Base-by-base conservation (phyloP, 2,888 invertebrate species). In the Caenorhabditis afra region DNA sequence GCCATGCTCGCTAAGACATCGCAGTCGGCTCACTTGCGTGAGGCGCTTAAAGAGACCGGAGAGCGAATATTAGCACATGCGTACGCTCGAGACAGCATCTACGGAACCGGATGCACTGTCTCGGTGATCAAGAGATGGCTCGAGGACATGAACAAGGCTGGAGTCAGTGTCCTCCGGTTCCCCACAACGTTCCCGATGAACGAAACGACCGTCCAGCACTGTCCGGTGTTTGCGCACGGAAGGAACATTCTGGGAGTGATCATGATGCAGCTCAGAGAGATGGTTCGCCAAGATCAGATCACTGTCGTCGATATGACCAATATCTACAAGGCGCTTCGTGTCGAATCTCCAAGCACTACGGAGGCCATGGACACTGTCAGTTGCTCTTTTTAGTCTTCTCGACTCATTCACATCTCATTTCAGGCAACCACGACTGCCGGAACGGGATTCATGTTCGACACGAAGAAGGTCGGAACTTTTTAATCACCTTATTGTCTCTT, bases 231-330 rank as follows among this genome's bases (percentile, higher is more conserved):
- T n/a, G 79, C 78, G 1, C 29, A 78, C 22, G 84, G 84, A 16
- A 59, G 84, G 0, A 84, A 84, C 44, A 41, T 84, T n/a, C 79
- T 84, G 3, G 84, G 84, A 39, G 82, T 84, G 7, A 84, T 84
- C 57, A 58, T 84, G 45, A 84, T 84, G 84, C 81, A 78, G 52
- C 55, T 84, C 59, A 75, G 82, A 35, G 75, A 79, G n/a, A 79
- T 66, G 41, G 44, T 83, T 14, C 44, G 50, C 44, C 70, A 65
- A n/a, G 49, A 52, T n/a, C 70, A 70, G 12, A 73, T 84, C 29
- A 61, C 74, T 16, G 29, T 75, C 1, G 77, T 77, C 12, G 81
- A 84, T 41, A 79, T 82, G 79, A 59, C 59, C 11, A 47, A 35
- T 14, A 50, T 81, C 7, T 81, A 76, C 74, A 53, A 59, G 3